A percentile compares a stretch with the other conserved stretches of the same genome.
These are phyloP conservation scores for Enoplosus armatus DNA, from an alignment of 2,797 vertebrate species.

Conservation along the genomic window DNA sequence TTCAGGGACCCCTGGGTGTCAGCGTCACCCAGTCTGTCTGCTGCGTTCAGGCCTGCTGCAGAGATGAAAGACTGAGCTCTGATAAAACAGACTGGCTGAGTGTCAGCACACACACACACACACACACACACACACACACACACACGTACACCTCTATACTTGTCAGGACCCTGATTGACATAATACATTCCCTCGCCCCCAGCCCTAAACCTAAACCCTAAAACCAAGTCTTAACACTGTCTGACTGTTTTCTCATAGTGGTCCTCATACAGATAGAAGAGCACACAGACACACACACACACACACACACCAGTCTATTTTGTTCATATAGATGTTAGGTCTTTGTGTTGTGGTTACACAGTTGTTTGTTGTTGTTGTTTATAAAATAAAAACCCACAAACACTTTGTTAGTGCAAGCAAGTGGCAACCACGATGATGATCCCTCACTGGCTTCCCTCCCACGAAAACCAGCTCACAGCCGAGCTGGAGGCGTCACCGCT, in stretches of 20 bases:
- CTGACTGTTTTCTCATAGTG: not conserved
- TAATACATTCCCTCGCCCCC: not conserved
- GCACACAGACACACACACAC: not conserved
- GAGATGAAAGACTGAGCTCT: conserved; percentile 69
- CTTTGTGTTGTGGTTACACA: too few relatives aligned
- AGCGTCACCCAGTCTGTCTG: conserved; percentile 57
- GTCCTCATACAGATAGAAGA: too few relatives aligned
- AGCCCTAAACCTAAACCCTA: too few relatives aligned
- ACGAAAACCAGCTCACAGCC: too few relatives aligned
- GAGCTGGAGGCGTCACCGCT: too few relatives aligned
- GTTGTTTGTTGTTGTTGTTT: too few relatives aligned
- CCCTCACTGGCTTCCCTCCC: too few relatives aligned
- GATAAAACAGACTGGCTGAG: conserved; percentile 70
- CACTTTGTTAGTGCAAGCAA: too few relatives aligned
- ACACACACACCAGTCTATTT: not conserved
- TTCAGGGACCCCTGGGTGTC: conserved; percentile 68
- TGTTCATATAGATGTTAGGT: not conserved
- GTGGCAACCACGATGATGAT: too few relatives aligned
- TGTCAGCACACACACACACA: conserved; percentile 22
- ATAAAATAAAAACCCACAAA: too few relatives aligned
- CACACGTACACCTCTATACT: conserved; percentile 3
- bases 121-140: conserved; percentile 11
- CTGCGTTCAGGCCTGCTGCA: conserved; percentile 48
- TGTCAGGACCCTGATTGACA: not conserved
- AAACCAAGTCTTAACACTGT: not conserved